Base-by-base conservation (phyloP, 2,888 invertebrate species). In the Pharmacophagus antenor region DNA sequence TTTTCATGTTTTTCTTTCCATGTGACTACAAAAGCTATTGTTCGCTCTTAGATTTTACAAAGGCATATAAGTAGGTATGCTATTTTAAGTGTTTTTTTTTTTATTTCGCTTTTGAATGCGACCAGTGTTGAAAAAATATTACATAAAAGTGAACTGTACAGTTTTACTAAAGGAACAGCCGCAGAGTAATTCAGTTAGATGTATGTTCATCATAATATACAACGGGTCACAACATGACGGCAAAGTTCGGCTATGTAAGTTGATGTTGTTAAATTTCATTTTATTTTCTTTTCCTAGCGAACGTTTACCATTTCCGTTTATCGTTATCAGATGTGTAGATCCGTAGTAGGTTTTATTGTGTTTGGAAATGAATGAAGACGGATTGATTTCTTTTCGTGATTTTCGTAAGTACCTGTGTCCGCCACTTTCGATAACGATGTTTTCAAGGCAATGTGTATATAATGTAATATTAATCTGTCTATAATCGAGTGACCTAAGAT, bases 221-320 rank as follows among this genome's bases (percentile, higher is more conserved):
- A 90, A 90, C 89, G 88, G 86, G 83, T 87, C 88, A 87, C 90
- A 91, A 88, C 91, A 91, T 91, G 91, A 91, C 91, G 91, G 91
- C 90, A 91, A 91, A 90, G 88, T 88, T 90, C 83, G 90, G 91
- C 91, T 91, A 91, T 91, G 91, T 91, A 79, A 85, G 91, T 91
- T 67, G 21, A 37, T 25, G 12, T 51, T 58, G 41, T 52, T 42
- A 48, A 49, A 20, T 31, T 56, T 59, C 53, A 21, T 48, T 53
- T 62, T 53, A 12, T 44, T 52, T 44, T 51, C 44, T 31, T 57
- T 62, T 31, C 25, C 41, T 18, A 55, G 44, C 22, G 21, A 47
- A 22, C 49, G 54, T 49, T 61, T 55, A 63, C 63, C 59, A 63
- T 67, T 65, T 67, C 66, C 65, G 61, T 51, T 31, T 42, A 41